These are phyloP conservation scores for Premnoplex brunnescens DNA, from an alignment of 2,797 vertebrate species.

Conservation along the genomic window DNA sequence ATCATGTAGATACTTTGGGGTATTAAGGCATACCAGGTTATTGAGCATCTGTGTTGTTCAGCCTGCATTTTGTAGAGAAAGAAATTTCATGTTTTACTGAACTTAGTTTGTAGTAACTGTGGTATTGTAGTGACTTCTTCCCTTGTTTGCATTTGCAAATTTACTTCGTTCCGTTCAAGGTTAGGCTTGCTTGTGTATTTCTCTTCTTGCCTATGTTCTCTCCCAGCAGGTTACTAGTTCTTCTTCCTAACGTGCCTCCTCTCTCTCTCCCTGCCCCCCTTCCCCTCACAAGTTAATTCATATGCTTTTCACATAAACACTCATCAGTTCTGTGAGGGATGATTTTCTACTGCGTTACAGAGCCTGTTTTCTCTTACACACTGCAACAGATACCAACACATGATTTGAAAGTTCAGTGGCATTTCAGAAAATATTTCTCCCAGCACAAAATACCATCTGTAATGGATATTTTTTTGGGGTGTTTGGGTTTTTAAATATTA, in stretches of 20 bases:
- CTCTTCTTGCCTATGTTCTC: neutral
- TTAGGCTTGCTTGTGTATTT: neutral
- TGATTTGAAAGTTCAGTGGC: neutral
- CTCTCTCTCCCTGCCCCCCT: neutral
- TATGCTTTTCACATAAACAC: neutral
- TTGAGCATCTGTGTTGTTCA: neutral
- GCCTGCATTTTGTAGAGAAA: neutral
- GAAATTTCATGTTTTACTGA: neutral
- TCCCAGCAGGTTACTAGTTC: neutral
- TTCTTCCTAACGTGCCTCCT: neutral
- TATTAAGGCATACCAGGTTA: neutral
- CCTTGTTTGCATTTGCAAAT: neutral
- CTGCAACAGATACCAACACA: neutral
- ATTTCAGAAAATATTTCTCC: neutral
- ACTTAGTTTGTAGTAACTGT: neutral
- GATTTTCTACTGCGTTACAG: neutral
- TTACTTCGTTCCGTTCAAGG: neutral
- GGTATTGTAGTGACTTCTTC: neutral
- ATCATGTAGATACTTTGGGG: neutral
- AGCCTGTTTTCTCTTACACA: neutral
- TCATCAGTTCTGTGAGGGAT: neutral
- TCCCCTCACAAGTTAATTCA: neutral
- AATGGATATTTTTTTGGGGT: neutral
- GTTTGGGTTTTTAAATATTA: rapidly evolving
- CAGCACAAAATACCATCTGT: neutral